Evolutionary conservation across 2,888 invertebrate species (phyloP).

Genomic region (Teleogryllus oceanicus): DNA sequence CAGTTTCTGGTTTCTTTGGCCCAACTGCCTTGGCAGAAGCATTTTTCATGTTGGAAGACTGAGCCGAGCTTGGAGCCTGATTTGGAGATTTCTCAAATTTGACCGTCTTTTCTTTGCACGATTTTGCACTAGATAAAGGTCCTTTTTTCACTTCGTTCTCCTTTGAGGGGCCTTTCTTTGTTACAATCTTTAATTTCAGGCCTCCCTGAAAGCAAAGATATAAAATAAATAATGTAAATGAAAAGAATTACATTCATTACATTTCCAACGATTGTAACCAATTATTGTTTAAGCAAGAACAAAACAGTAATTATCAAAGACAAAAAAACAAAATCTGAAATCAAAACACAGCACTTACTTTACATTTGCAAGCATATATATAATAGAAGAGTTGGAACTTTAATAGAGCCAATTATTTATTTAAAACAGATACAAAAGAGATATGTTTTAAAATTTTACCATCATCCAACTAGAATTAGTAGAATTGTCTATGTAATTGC

Average conservation of each 20-base stretch:
- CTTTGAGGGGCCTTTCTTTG: slow-evolving; percentile 39
- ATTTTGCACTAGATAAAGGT: neutral
- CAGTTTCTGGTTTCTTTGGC: neutral
- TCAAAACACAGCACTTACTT: no score
- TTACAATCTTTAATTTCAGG: slow-evolving; percentile 52
- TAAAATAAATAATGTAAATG: slow-evolving; percentile 25
- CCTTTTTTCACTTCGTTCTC: slow-evolving; percentile 28
- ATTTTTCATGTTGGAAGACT: neutral
- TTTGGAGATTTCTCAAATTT: slow-evolving; percentile 21
- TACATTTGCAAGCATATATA: no score
- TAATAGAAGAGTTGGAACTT: no score
- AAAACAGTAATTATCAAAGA: no score
- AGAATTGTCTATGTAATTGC: no score
- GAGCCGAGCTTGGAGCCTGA: neutral
- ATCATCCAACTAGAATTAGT: no score
- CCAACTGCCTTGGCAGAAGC: neutral
- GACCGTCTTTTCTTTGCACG: neutral
- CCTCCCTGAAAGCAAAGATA: slow-evolving; percentile 46
- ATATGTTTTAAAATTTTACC: no score
- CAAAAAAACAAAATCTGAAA: no score
- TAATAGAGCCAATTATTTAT: no score
- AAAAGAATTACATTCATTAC: neutral
- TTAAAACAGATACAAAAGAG: no score
- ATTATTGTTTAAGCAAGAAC: slow-evolving; percentile 41
- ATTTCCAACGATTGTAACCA: slow-evolving; percentile 36